A percentile compares a stretch with the other conserved stretches of the same genome.
These are phyloP conservation scores for Nematopogon swammerdamellus DNA, from an alignment of 2,888 invertebrate species.

Conservation along the genomic window DNA sequence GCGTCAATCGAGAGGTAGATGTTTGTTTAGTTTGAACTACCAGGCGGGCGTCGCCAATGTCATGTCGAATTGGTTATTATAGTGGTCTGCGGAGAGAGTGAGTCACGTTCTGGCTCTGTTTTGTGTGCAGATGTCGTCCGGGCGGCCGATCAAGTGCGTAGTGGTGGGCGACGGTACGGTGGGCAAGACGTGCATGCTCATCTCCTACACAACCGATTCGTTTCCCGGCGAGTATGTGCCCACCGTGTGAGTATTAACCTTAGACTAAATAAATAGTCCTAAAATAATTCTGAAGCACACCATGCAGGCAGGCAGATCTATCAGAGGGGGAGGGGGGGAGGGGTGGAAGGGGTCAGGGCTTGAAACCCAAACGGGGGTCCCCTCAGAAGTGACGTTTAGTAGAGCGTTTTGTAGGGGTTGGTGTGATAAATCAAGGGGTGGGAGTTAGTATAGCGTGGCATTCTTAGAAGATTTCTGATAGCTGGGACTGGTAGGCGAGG, in stretches of 20 bases:
- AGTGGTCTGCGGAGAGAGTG: neutral
- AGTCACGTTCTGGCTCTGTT: neutral
- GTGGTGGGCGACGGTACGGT: conserved; percentile 93
- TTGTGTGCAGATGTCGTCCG: conserved; percentile 75
- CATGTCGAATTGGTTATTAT: neutral
- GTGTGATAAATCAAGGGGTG: too few species aligned
- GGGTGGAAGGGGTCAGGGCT: too few species aligned
- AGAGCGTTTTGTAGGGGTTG: too few species aligned
- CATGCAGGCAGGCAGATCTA: too few species aligned
- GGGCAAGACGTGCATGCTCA: conserved; percentile 92
- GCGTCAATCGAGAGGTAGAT: neutral
- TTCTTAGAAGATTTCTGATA: too few species aligned
- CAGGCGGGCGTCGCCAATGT: neutral
- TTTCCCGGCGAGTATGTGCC: conserved; percentile 95
- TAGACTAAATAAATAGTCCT: too few species aligned
- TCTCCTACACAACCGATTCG: conserved; percentile 89
- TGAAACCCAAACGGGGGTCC: too few species aligned
- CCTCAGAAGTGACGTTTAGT: too few species aligned
- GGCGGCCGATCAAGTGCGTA: conserved; percentile 89
- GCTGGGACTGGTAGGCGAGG: too few species aligned
- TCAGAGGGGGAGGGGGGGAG: too few species aligned
- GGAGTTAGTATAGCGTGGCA: too few species aligned
- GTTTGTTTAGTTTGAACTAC: neutral
- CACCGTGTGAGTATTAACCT: conserved; percentile 73
- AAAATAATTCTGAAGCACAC: too few species aligned